Conservation (phyloP, 2,113 vertebrate genomes). For the Eublepharis macularius region DNA sequence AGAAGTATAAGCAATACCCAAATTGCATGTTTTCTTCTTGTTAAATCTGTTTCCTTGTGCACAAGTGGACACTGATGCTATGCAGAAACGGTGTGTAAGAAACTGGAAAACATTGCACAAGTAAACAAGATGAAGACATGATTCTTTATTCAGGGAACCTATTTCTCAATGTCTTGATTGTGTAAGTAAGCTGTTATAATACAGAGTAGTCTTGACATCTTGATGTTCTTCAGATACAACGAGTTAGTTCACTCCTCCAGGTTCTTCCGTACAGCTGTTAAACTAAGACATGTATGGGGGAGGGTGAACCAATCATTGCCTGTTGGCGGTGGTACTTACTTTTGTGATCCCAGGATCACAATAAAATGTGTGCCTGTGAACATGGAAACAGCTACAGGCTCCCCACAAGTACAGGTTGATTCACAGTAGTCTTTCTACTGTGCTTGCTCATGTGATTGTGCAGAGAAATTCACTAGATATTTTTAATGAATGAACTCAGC, state of each 20-base stretch:
- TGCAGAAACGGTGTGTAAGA: background rate
- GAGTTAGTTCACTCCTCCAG: background rate
- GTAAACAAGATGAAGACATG: background rate
- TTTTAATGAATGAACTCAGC: too few relatives aligned
- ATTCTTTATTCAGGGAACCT: background rate
- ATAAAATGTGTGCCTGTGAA: background rate
- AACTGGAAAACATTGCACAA: background rate
- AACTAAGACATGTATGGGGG: background rate
- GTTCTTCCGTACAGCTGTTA: background rate
- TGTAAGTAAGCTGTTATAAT: too few relatives aligned
- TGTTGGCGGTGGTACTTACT: background rate
- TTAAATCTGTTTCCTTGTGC: background rate
- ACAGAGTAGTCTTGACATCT: background rate
- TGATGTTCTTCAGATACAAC: background rate
- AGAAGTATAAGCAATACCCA: background rate
- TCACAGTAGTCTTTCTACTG: background rate
- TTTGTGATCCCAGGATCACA: background rate
- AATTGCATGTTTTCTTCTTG: background rate
- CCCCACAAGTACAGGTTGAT: background rate
- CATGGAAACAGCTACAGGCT: background rate
- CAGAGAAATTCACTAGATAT: too few relatives aligned
- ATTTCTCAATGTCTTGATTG: background rate
- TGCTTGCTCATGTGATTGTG: background rate
- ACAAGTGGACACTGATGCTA: background rate
- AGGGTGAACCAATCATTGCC: background rate